Base-by-base conservation (phyloP, 2,888 invertebrate species). In the Alentia gelatinosa region DNA sequence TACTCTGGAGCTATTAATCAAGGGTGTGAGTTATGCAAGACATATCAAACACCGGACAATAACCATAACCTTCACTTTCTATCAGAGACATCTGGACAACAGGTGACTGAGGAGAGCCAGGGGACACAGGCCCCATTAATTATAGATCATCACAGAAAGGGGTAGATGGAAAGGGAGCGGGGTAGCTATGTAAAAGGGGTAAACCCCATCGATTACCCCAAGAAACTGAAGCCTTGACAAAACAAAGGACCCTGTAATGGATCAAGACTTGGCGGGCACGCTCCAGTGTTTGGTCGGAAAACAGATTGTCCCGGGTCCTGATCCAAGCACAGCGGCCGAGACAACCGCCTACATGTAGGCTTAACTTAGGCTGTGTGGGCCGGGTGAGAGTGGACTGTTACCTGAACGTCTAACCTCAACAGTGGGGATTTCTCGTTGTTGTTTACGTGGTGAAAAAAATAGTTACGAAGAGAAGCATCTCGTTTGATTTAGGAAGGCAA, bases 161-260 rank as follows among this genome's bases (percentile, higher is more conserved):
- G 56, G 56, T 3, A 56, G 56, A n/a, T 56, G 56, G 56, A 19
- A n/a, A 19, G 9, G 19, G 56, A 19, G 56, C 56, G 9, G 19
- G 9, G 23, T n/a, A n/a, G 56, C 56, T 56, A 3, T 56, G 56
- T 19, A n/a, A n/a, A 56, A 56, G 56, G 56, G 19, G 56, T 56
- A 12, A 56, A 56, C 56, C 68, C 83, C 83, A 83, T 83, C 83
- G 83, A 83, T 83, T 40, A 83, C 39, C 12, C 9, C 37, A 30
- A 23, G 40, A 39, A 83, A 83, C 83, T 39, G 33, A 4, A 83
- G 83, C 83, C 83, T 35, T 83, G 83, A 39, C 83, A 39, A 23
- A 40, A 83, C 83, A 83, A 83, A 83, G 83, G 39, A 35, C 19
- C 23, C 39, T 40, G 39, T 83, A 83, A 83, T 83, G 83, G 83